phyloP scores from a whole-genome alignment of 2,888 invertebrate genomes.

The Charanyca ferruginea region DNA sequence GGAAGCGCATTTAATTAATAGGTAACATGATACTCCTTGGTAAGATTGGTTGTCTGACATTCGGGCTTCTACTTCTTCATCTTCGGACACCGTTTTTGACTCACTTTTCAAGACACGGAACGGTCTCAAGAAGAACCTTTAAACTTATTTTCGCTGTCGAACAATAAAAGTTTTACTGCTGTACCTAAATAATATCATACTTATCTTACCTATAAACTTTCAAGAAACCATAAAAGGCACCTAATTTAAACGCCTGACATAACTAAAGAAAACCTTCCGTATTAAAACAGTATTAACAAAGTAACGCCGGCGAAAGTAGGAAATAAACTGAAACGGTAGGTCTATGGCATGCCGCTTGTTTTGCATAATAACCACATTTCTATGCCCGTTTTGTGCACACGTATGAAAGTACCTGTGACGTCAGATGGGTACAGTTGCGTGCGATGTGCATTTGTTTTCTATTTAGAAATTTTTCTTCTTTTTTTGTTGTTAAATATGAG shows the following conservation, averaged over 20 bases:
- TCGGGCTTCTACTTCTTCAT: too few relatives aligned
- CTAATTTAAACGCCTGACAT: constrained; percentile 39
- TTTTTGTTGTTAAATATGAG: not conserved
- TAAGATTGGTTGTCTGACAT: too few relatives aligned
- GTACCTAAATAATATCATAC: too few relatives aligned
- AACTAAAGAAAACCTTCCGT: constrained; percentile 41
- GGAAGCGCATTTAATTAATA: too few relatives aligned
- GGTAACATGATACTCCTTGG: too few relatives aligned
- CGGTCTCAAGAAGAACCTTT: too few relatives aligned
- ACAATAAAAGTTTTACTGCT: too few relatives aligned
- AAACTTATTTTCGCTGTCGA: too few relatives aligned
- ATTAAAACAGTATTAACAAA: constrained; percentile 63
- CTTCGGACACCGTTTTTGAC: too few relatives aligned
- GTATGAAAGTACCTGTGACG: constrained; percentile 46
- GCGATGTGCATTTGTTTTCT: constrained; percentile 11
- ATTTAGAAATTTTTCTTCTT: constrained; percentile 4
- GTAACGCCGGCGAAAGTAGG: constrained; percentile 52
- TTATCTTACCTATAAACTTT: constrained; percentile 9
- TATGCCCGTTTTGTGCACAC: constrained; percentile 71
- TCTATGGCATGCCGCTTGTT: constrained; percentile 67
- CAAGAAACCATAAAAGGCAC: constrained; percentile 29
- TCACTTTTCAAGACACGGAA: too few relatives aligned
- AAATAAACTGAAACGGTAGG: constrained; percentile 72
- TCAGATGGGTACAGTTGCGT: constrained; percentile 52
- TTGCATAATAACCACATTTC: constrained; percentile 82